phyloP scores from a whole-genome alignment of 2,888 invertebrate genomes.

The Dicycla oo region DNA sequence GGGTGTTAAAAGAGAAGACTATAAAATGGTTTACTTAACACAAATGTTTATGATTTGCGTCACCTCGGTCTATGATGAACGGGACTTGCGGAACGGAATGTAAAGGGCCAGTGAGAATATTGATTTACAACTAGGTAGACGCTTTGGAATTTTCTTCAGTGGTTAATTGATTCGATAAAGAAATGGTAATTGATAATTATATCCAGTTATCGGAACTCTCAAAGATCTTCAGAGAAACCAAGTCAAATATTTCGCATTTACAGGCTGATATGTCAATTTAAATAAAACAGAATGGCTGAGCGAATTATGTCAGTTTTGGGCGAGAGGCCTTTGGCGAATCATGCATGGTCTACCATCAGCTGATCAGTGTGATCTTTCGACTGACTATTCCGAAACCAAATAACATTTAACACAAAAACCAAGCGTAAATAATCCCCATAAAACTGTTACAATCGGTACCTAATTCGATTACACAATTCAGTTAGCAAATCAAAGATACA shows the following conservation, averaged over 20 bases:
- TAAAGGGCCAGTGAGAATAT: slow-evolving; percentile 42
- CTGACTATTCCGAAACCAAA: slow-evolving; percentile 11
- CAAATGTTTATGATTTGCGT: slow-evolving; percentile 32
- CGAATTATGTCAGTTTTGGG: too few relatives aligned
- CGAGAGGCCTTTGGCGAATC: neutral
- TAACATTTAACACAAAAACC: slow-evolving; percentile 13
- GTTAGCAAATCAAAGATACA: slow-evolving; percentile 43
- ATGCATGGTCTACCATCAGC: neutral
- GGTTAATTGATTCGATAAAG: slow-evolving; percentile 30
- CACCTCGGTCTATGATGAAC: slow-evolving; percentile 36
- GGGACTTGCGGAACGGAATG: slow-evolving; percentile 53
- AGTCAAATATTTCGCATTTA: neutral
- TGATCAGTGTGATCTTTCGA: neutral
- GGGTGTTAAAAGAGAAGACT: slow-evolving; percentile 4
- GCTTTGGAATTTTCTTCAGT: slow-evolving; percentile 23
- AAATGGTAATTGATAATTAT: slow-evolving; percentile 9
- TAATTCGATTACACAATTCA: slow-evolving; percentile 36
- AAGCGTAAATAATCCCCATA: slow-evolving; percentile 27
- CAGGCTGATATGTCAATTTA: too few relatives aligned
- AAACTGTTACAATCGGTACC: slow-evolving; percentile 28
- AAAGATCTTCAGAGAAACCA: neutral
- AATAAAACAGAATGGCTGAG: too few relatives aligned
- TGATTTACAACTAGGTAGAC: slow-evolving; percentile 47
- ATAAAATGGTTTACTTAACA: slow-evolving; percentile 36
- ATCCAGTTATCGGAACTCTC: too few relatives aligned